phyloP scores from a whole-genome alignment of 2,888 invertebrate species.

The Melanchra persicariae region DNA sequence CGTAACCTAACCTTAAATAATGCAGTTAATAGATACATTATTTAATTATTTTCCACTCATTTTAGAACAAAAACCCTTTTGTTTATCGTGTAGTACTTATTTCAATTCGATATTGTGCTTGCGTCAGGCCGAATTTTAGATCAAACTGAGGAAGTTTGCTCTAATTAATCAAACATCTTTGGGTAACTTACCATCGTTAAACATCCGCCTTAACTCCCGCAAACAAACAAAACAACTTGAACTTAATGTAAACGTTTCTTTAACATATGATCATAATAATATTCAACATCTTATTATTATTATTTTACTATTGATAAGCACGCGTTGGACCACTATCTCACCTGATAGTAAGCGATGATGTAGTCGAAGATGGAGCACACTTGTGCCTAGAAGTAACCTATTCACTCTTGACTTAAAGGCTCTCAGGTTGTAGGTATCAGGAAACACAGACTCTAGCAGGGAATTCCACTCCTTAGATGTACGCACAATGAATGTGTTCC shows the following conservation, averaged over 20 bases:
- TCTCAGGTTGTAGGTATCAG: too few species aligned
- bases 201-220: constrained; percentile 17
- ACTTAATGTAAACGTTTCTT: constrained; percentile 18
- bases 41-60: not conserved
- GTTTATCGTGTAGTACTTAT: not conserved
- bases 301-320: too few species aligned
- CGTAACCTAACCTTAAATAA: too few species aligned
- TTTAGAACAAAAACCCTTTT: not conserved
- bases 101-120: not conserved
- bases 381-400: too few species aligned
- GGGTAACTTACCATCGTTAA: constrained; percentile 30
- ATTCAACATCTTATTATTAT: not conserved
- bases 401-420: too few species aligned
- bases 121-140: constrained; percentile 8
- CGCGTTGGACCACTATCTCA: too few species aligned
- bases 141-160: constrained; percentile 30
- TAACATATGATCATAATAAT: constrained; percentile 2
- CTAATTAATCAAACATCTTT: constrained; percentile 43
- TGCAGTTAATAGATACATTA: too few species aligned
- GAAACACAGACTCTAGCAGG: too few species aligned
- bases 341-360: too few species aligned
- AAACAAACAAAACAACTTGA: constrained; percentile 36
- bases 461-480: too few species aligned
- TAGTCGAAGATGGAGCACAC: too few species aligned
- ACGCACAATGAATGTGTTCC: too few species aligned